Evolutionary conservation across 2,797 vertebrate genomes (phyloP).

Genomic region (Apogon hyalosoma): DNA sequence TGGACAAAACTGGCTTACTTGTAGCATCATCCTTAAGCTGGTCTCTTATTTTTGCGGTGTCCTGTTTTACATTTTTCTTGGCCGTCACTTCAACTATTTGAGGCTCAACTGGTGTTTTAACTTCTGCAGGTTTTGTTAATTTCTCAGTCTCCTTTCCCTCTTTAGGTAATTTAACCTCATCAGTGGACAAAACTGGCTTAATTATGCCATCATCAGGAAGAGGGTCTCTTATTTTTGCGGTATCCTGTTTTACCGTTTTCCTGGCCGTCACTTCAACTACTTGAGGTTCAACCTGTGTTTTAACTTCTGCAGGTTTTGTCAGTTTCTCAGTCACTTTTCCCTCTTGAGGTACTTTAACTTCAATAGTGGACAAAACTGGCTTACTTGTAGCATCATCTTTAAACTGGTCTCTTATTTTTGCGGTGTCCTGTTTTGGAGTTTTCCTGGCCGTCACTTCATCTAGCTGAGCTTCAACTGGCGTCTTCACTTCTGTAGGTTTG

Average conservation of each 20-base stretch:
- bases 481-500: conserved; percentile 37
- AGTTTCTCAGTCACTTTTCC: conserved; percentile 36
- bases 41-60: too few species aligned
- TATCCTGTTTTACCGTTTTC: conserved; percentile 51
- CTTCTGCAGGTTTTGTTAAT: not conserved
- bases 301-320: conserved; percentile 31
- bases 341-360: conserved; percentile 14
- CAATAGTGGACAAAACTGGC: conserved; percentile 10
- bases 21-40: not conserved
- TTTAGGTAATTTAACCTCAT: not conserved
- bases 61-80: too few species aligned
- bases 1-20: conserved; percentile 25
- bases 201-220: too few species aligned
- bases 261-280: conserved; percentile 29
- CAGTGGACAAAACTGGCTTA: too few species aligned
- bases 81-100: conserved; percentile 17
- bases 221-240: too few species aligned
- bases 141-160: conserved; percentile 35
- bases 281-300: conserved; percentile 37
- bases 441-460: conserved; percentile 41
- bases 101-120: too few species aligned
- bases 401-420: conserved; percentile 18
- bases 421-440: conserved; percentile 43
- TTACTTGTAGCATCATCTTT: conserved; percentile 23
- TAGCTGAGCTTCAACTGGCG: conserved; percentile 31